A percentile compares a stretch with the other conserved stretches of the same genome.
Conservation (phyloP, 2,888 invertebrate species). For the Mesorhabditis belari region DNA sequence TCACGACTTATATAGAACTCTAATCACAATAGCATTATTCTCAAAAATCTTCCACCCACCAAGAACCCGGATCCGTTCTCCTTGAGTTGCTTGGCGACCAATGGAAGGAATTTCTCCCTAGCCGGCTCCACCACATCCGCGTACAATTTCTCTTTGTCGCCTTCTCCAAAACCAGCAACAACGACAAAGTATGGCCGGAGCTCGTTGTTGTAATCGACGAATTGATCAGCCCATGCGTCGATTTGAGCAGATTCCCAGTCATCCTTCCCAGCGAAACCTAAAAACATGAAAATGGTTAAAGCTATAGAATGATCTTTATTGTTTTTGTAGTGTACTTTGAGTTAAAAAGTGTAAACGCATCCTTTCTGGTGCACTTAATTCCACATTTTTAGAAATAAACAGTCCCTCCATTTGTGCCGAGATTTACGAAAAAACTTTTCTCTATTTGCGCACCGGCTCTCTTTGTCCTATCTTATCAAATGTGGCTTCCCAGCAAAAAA, state of each 20-base stretch:
- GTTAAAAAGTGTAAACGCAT: too few relatives aligned
- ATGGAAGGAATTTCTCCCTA: too few relatives aligned
- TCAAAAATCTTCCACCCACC: too few relatives aligned
- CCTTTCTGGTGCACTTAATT: too few relatives aligned
- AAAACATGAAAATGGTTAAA: constrained; percentile 1
- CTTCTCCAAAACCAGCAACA: constrained; percentile 20
- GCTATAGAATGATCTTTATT: background rate
- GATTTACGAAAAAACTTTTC: background rate
- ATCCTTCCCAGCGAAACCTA: constrained; percentile 8
- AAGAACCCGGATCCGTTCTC: constrained; percentile 33
- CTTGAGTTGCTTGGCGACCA: constrained; percentile 27
- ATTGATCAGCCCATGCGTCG: constrained; percentile 35
- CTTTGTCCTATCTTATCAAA: too few relatives aligned
- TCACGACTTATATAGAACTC: too few relatives aligned
- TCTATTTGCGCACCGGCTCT: too few relatives aligned
- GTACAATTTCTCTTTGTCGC: constrained; percentile 14
- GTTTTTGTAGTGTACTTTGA: background rate
- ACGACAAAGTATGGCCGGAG: constrained; percentile 16
- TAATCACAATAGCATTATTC: too few relatives aligned
- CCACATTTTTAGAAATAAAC: too few relatives aligned
- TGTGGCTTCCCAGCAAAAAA: too few relatives aligned
- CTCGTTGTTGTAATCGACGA: constrained; percentile 26
- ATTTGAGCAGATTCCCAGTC: constrained; percentile 16
- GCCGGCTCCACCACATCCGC: too few relatives aligned
- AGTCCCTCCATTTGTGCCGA: background rate